Evolutionary conservation across 2,888 invertebrate genomes (phyloP).

Genomic region (Catocala fraxini): DNA sequence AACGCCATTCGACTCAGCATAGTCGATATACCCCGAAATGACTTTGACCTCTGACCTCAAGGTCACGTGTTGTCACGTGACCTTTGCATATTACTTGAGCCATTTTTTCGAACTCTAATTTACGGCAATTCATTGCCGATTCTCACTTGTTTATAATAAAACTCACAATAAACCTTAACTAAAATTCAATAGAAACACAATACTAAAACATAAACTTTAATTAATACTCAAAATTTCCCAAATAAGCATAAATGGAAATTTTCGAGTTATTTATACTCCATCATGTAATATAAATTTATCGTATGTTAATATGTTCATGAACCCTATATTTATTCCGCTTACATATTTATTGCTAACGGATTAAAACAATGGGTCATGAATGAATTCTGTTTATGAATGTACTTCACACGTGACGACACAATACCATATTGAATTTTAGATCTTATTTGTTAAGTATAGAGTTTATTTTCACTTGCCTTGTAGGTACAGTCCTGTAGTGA

Average conservation of each 20-base stretch:
- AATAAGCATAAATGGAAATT: slow-evolving; percentile 13
- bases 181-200: too few species aligned
- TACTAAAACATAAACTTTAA: too few species aligned
- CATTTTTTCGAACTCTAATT: too few species aligned
- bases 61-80: too few species aligned
- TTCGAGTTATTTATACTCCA: slow-evolving; percentile 13
- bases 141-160: too few species aligned
- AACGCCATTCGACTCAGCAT: too few species aligned
- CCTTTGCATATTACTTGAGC: too few species aligned
- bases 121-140: too few species aligned
- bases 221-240: background rate
- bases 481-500: background rate
- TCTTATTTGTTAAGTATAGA: background rate
- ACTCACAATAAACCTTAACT: too few species aligned
- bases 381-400: slow-evolving; percentile 33
- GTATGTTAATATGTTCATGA: slow-evolving; percentile 25
- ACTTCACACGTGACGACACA: slow-evolving; percentile 12
- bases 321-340: slow-evolving; percentile 39
- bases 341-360: slow-evolving; percentile 44
- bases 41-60: too few species aligned
- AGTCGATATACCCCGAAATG: too few species aligned
- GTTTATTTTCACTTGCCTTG: background rate
- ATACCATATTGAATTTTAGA: background rate
- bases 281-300: slow-evolving; percentile 35
- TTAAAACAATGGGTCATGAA: slow-evolving; percentile 51